These are phyloP conservation scores for Actinemys pallida DNA, from an alignment of 2,113 vertebrate species.

Conservation along the genomic window DNA sequence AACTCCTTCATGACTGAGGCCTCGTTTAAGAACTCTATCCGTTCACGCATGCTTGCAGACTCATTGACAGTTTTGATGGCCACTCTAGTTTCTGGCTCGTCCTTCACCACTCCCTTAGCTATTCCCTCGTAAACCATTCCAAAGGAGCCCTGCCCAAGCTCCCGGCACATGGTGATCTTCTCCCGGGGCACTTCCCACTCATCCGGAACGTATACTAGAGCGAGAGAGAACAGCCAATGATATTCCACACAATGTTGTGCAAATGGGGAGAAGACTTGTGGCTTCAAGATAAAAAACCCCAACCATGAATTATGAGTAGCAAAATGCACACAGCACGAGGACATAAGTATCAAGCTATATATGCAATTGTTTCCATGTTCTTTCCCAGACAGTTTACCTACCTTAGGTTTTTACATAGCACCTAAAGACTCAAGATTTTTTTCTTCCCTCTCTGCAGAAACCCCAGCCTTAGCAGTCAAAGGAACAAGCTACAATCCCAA, in stretches of 20 bases:
- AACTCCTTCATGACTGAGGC: constrained; percentile 99
- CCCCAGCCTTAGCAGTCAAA: background rate
- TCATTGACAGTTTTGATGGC: constrained; percentile 99
- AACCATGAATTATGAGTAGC: background rate
- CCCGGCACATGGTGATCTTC: constrained; percentile 95
- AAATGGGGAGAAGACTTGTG: fast-evolving
- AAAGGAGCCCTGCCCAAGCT: constrained; percentile 97
- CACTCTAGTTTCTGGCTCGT: constrained; percentile 93
- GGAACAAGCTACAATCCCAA: background rate
- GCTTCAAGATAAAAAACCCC: fast-evolving
- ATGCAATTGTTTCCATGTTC: background rate
- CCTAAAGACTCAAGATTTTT: background rate
- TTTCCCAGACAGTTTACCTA: background rate
- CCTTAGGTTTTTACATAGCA: background rate
- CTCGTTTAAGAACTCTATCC: constrained; percentile 98
- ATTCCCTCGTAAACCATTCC: constrained; percentile 99
- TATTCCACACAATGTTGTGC: background rate
- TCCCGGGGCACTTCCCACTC: constrained; percentile 98
- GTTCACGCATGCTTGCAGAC: constrained; percentile 95
- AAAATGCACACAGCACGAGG: background rate
- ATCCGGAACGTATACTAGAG: constrained; percentile 93
- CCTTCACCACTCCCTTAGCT: constrained; percentile 96
- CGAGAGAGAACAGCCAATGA: background rate
- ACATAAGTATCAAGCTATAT: background rate
- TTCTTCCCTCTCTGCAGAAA: background rate